Conservation (phyloP, 2,888 invertebrate species). For the Spilosoma lubricipeda region DNA sequence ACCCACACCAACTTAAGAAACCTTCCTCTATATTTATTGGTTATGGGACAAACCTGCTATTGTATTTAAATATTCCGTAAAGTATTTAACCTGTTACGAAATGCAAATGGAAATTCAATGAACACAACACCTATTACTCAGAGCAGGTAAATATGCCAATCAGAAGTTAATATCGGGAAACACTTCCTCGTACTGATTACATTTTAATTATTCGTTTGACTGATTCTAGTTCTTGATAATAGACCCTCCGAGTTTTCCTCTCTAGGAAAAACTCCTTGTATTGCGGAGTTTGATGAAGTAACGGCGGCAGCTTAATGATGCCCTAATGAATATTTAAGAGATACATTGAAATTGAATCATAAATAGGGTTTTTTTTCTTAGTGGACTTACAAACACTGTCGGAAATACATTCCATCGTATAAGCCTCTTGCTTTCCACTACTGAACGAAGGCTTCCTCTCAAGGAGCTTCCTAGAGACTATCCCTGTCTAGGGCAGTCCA, state of each 20-base stretch:
- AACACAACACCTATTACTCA: slow-evolving; percentile 1
- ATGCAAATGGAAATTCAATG: neutral
- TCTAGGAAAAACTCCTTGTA: slow-evolving; percentile 30
- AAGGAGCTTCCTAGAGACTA: too few relatives aligned
- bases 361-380: neutral
- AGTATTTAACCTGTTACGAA: neutral
- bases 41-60: neutral
- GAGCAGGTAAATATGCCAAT: slow-evolving; percentile 3
- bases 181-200: slow-evolving; percentile 28
- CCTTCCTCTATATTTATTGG: neutral
- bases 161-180: neutral
- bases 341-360: slow-evolving; percentile 27
- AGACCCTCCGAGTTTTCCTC: slow-evolving; percentile 17
- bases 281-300: neutral
- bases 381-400: too few relatives aligned
- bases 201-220: slow-evolving; percentile 21
- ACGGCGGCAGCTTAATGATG: neutral
- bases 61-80: neutral
- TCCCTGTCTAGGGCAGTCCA: too few relatives aligned
- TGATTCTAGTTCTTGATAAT: slow-evolving; percentile 20
- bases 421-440: too few relatives aligned
- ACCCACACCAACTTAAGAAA: neutral
- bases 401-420: neutral
- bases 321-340: slow-evolving; percentile 38
- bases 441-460: too few relatives aligned